phyloP scores from a whole-genome alignment of 2,797 vertebrate genomes.

The Anomalospiza imberbis region DNA sequence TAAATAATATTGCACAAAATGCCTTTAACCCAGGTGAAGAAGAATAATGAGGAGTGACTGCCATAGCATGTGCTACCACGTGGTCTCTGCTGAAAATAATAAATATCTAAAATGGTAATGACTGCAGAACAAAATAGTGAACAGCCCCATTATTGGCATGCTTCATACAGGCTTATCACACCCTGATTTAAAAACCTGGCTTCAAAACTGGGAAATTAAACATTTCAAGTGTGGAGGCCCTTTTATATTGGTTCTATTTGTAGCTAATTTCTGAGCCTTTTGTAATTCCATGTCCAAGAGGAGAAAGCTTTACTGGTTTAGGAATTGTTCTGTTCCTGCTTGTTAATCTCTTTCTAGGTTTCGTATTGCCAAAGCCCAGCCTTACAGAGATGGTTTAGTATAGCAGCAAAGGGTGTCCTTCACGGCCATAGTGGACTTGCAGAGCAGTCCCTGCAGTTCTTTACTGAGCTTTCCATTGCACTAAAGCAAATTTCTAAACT shows the following conservation, averaged over 20 bases:
- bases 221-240: not conserved
- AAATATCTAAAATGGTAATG: not conserved
- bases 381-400: not conserved
- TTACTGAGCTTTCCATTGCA: not conserved
- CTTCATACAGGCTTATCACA: not conserved
- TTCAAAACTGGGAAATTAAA: not conserved
- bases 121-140: not conserved
- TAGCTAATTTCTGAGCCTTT: not conserved
- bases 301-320: not conserved
- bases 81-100: not conserved
- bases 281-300: not conserved
- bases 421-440: not conserved
- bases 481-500: not conserved
- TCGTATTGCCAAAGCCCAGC: not conserved
- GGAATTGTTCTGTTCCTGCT: not conserved
- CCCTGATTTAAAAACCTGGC: not conserved
- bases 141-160: not conserved
- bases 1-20: not conserved
- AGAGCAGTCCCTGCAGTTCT: not conserved
- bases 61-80: not conserved
- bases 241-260: not conserved
- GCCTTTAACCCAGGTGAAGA: not conserved
- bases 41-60: not conserved
- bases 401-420: not conserved
- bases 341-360: not conserved